Evolutionary conservation across 2,113 vertebrate species (phyloP).

Genomic region (Cyanoderma ruficeps): DNA sequence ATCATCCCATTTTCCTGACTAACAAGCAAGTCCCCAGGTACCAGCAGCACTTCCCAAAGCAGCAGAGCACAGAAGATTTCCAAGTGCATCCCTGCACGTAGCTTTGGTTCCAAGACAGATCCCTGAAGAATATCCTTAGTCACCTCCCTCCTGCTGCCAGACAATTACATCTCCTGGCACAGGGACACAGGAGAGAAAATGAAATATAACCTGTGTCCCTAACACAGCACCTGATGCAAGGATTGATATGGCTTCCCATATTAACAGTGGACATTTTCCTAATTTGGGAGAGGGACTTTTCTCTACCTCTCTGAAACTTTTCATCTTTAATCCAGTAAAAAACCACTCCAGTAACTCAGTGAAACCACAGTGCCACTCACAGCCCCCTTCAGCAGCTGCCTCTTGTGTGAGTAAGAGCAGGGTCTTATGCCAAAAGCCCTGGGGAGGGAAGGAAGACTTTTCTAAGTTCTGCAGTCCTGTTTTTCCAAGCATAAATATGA

Average conservation of each 20-base stretch:
- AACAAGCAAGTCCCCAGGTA: neutral
- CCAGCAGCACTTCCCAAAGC: neutral
- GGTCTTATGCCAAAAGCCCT: neutral
- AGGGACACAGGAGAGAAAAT: neutral
- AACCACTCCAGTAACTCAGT: neutral
- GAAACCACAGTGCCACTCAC: neutral
- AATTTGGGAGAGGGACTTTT: neutral
- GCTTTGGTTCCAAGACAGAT: neutral
- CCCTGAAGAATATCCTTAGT: conserved; percentile 19
- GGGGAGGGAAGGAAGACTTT: neutral
- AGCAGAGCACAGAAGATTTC: neutral
- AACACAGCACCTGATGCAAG: neutral
- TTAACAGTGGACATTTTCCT: neutral
- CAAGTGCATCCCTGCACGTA: neutral
- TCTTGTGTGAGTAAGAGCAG: neutral
- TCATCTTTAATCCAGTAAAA: neutral
- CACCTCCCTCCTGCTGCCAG: conserved; percentile 20
- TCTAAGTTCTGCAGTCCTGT: neutral
- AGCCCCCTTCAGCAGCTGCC: neutral
- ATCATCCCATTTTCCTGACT: neutral
- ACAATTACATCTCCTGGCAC: neutral
- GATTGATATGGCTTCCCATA: neutral
- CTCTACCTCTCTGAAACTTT: neutral
- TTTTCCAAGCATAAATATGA: neutral
- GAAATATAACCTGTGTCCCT: neutral